Conservation (phyloP, 2,888 invertebrate genomes). For the Hydriomena furcata region DNA sequence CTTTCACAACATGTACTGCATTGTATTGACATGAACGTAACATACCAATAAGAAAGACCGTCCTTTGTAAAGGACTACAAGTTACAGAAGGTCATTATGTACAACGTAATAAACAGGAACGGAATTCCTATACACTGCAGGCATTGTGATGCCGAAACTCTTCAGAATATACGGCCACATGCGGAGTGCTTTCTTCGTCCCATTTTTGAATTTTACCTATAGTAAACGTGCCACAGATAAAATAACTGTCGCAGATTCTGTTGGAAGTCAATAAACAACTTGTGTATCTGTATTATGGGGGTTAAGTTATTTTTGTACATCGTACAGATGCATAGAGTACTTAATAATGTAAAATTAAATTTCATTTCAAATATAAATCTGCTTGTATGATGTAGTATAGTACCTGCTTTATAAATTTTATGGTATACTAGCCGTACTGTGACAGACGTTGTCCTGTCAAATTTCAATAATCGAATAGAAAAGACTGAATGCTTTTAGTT, state of each 20-base stretch:
- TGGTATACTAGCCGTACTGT: too few relatives aligned
- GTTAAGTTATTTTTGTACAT: too few relatives aligned
- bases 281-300: too few relatives aligned
- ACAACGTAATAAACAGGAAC: conserved; percentile 47
- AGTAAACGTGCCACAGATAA: conserved; percentile 39
- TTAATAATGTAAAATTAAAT: too few relatives aligned
- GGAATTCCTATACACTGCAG: conserved; percentile 47
- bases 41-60: conserved; percentile 1
- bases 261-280: background rate
- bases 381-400: too few relatives aligned
- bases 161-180: conserved; percentile 35
- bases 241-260: background rate
- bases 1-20: too few relatives aligned
- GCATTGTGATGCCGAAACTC: conserved; percentile 51
- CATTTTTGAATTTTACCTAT: conserved; percentile 54
- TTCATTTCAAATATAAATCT: too few relatives aligned
- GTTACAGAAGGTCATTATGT: conserved; percentile 11
- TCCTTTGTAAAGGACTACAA: background rate
- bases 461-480: too few relatives aligned
- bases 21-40: background rate
- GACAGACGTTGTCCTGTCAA: too few relatives aligned
- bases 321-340: too few relatives aligned
- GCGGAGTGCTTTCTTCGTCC: conserved; percentile 50
- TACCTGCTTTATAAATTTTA: too few relatives aligned
- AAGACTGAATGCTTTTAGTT: too few relatives aligned